A percentile compares a stretch with the other conserved stretches of the same genome.
Conservation (phyloP, 2,797 vertebrate genomes). For the Lindbergichthys nudifrons region DNA sequence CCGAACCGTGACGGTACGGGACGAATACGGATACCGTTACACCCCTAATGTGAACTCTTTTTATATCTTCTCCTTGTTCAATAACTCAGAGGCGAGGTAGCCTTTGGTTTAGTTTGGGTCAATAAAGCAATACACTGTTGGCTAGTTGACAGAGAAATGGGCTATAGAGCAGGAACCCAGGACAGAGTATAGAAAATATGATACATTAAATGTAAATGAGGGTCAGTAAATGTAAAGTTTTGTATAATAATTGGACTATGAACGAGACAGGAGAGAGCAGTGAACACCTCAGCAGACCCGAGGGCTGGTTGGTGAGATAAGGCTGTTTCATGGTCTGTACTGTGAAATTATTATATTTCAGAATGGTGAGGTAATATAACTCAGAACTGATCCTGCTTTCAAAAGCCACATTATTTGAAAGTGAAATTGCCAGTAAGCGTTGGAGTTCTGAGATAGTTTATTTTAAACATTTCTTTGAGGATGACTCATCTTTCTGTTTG, state of each 20-base stretch:
- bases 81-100: conserved; percentile 37
- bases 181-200: not conserved
- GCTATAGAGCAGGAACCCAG: conserved; percentile 9
- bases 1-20: too few relatives aligned
- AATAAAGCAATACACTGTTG: conserved; percentile 39
- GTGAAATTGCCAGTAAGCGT: conserved; percentile 36
- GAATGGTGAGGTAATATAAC: conserved; percentile 49
- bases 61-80: not conserved
- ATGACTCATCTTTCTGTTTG: not conserved
- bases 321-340: conserved; percentile 39
- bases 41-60: conserved; percentile 10
- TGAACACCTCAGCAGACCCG: conserved; percentile 5
- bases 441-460: conserved; percentile 22
- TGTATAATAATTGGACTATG: conserved; percentile 3
- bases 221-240: conserved; percentile 20
- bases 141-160: conserved; percentile 28
- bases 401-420: conserved; percentile 14
- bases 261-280: conserved; percentile 24
- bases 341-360: conserved; percentile 63
- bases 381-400: conserved; percentile 43
- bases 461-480: conserved; percentile 13
- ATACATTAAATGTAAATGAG: conserved; percentile 30
- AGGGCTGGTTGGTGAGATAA: conserved; percentile 44
- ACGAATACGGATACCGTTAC: too few relatives aligned
- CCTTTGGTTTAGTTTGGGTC: conserved; percentile 28